Evolutionary conservation across 2,797 vertebrate species (phyloP).

Genomic region (Tolypeutes matacus): DNA sequence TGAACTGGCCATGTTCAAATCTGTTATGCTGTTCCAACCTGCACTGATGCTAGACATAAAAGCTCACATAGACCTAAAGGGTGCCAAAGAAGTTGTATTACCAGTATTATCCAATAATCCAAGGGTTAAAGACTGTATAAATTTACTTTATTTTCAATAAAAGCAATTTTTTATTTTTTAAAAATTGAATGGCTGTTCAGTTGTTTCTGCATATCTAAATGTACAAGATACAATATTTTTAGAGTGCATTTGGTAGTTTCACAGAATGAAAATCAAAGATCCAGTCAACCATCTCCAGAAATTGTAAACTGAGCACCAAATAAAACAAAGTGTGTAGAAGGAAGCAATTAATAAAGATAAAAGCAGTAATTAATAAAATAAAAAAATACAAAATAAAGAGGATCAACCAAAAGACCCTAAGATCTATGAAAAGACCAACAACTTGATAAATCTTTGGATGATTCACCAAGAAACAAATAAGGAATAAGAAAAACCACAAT

Average conservation of each 20-base stretch:
- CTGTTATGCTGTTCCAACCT: slow-evolving; percentile 65
- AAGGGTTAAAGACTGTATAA: slow-evolving; percentile 88
- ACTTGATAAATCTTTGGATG: not conserved
- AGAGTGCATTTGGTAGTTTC: not conserved
- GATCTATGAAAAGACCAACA: not conserved
- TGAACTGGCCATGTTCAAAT: slow-evolving; percentile 60
- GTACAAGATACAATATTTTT: not conserved
- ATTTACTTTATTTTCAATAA: slow-evolving; percentile 93
- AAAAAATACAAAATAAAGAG: not conserved
- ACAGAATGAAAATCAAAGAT: not conserved
- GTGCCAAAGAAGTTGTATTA: slow-evolving; percentile 62
- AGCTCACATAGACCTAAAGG: slow-evolving; percentile 65
- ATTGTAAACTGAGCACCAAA: not conserved
- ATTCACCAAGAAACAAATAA: not conserved
- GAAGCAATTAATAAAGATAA: not conserved
- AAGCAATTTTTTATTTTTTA: slow-evolving; percentile 90
- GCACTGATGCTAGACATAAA: slow-evolving; percentile 77
- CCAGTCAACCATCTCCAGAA: not conserved
- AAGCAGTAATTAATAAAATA: not conserved
- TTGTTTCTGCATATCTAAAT: not conserved
- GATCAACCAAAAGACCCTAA: not conserved
- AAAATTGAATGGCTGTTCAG: not conserved
- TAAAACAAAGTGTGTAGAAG: not conserved
- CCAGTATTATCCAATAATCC: slow-evolving; percentile 82
- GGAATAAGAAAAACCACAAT: too few relatives aligned